Percentiles rank a stretch among this genome's conserved stretches.
phyloP scores from a whole-genome alignment of 2,113 vertebrate species.

The Pangasianodon gigas region DNA sequence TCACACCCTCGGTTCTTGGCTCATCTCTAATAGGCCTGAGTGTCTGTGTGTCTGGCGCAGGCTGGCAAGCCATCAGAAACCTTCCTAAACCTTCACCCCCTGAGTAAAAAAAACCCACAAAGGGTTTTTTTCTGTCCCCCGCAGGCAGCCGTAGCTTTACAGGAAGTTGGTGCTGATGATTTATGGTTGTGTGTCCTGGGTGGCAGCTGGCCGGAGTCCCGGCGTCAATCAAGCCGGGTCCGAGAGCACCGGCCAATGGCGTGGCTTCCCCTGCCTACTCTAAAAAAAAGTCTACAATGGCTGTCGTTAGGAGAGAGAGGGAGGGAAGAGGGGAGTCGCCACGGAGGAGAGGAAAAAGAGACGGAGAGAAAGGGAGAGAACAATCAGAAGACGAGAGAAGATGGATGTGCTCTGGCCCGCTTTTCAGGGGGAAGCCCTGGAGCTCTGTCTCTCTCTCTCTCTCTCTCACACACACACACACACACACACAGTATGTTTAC shows the following conservation, averaged over 20 bases:
- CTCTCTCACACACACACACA: conserved; percentile 15
- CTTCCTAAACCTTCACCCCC: conserved; percentile 59
- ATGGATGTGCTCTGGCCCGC: conserved; percentile 87
- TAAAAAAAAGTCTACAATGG: conserved; percentile 87
- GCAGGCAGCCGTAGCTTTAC: conserved; percentile 81
- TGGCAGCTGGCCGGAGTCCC: conserved; percentile 94
- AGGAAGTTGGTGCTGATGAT: conserved; percentile 95
- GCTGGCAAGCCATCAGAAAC: conserved; percentile 47
- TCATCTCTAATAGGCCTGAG: conserved; percentile 59
- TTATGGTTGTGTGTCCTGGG: conserved; percentile 94
- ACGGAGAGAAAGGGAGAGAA: conserved; percentile 76
- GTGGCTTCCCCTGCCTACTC: conserved; percentile 80
- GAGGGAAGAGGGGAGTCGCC: conserved; percentile 75
- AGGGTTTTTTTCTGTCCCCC: conserved; percentile 89
- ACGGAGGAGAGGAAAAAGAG: conserved; percentile 75
- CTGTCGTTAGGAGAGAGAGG: conserved; percentile 85
- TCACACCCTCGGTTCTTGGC: conserved; percentile 10
- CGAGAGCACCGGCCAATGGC: conserved; percentile 77
- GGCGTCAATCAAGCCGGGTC: conserved; percentile 84
- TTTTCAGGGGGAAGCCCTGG: conserved; percentile 79
- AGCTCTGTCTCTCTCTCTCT: conserved; percentile 65
- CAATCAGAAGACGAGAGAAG: conserved; percentile 86
- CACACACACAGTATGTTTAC: not conserved
- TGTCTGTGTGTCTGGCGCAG: conserved; percentile 23
- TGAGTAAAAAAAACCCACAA: conserved; percentile 72